Evolutionary conservation across 1,140 invertebrate genomes (phyloP), one percentile per base, ranked within the genome.

Genomic region (Leptestheria dahalacensis): DNA sequence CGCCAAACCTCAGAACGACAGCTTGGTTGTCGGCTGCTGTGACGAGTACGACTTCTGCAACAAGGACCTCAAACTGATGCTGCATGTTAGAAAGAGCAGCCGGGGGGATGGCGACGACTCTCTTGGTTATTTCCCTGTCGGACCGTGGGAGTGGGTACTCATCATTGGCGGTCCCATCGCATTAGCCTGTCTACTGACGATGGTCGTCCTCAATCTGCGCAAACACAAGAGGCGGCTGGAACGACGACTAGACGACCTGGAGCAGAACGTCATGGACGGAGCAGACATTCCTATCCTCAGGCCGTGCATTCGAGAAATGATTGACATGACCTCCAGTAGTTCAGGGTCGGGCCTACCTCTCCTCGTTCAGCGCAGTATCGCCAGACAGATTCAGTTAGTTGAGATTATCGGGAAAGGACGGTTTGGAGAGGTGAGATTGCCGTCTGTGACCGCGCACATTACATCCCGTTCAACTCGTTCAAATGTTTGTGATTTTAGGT

Each of bases 281-380:
- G 79, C 80, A 6, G 79, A 82, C 65, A 60, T 64, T 23, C 63
- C 64, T 21, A 62, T 65, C 54, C 21, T 65, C 4, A 58, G 12
- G 80, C 79, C 12, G 41, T 84, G 85, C 28, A 79, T 91, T 49
- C 79, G 83, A 63, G 89, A 93, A 67, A 85, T 94, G 79, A 84
- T 93, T 62, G 90, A 93, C 68, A 85, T 91, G 79, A 93, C 88
- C 12, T 93, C 88, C 0, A 94, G 90, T 60, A 91, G 91, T n/a
- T 95, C 91, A 60, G 91, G 91, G 25, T 94, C 90, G 67, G 89
- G 88, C 48, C 73, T 94, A 55, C 92, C 93, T 29, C 75, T 94
- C 26, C 73, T 97, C 63, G 91, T 95, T 49, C 91, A 95, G 71
- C 78, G 91, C 59, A 96, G 91, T 26, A 95, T 98, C 67, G 92